phyloP scores from a whole-genome alignment of 2,888 invertebrate species.

The Ophion ventricosus region DNA sequence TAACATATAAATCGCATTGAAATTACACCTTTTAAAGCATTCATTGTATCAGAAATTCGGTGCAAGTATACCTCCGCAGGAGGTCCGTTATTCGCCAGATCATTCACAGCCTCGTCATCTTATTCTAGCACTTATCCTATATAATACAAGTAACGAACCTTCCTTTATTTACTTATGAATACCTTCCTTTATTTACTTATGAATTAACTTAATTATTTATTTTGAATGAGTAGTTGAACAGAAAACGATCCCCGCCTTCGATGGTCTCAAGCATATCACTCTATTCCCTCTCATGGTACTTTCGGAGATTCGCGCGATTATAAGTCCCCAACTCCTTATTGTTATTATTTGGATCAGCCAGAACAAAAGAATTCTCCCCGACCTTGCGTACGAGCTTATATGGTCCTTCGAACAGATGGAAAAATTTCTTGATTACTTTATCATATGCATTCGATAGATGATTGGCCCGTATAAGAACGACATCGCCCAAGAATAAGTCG shows the following conservation, averaged over 20 bases:
- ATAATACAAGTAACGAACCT: too few species aligned
- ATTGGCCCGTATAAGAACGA: neutral
- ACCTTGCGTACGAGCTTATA: neutral
- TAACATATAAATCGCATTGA: too few species aligned
- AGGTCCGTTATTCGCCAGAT: too few species aligned
- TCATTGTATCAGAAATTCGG: too few species aligned
- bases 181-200: too few species aligned
- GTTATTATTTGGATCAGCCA: neutral
- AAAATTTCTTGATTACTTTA: conserved; percentile 7
- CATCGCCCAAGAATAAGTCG: neutral
- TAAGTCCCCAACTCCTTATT: neutral
- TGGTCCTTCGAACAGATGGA: conserved; percentile 27
- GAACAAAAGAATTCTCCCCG: neutral
- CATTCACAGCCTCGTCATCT: too few species aligned
- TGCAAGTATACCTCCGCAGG: too few species aligned
- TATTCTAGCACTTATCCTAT: too few species aligned
- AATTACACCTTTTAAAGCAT: too few species aligned
- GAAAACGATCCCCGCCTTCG: neutral
- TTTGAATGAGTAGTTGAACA: neutral
- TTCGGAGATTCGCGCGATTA: conserved; percentile 1
- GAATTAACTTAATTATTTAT: too few species aligned
- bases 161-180: too few species aligned
- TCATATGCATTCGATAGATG: neutral
- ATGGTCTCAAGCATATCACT: neutral
- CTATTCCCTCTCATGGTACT: neutral